Evolutionary conservation across 2,888 invertebrate species (phyloP).

Genomic region (Drosophila infuscata): DNA sequence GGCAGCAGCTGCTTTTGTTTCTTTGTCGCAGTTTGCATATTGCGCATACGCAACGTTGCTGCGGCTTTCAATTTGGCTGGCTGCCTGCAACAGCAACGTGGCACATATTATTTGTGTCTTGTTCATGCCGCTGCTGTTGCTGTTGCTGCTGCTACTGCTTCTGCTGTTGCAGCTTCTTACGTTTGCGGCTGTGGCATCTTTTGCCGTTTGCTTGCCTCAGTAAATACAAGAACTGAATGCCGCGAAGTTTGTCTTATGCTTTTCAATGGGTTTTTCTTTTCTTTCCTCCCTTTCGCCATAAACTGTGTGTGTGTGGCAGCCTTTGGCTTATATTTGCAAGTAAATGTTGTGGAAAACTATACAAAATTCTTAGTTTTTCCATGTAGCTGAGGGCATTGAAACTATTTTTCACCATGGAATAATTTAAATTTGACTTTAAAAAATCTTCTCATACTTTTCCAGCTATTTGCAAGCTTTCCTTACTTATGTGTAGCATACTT

Average conservation of each 20-base stretch:
- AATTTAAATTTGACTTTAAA: not conserved
- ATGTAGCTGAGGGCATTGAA: not conserved
- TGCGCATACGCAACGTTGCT: conserved; percentile 71
- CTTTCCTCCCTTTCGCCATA: conserved; percentile 4
- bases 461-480: not conserved
- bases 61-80: conserved; percentile 55
- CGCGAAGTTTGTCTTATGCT: conserved; percentile 14
- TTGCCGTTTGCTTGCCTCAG: conserved; percentile 29
- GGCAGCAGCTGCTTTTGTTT: conserved; percentile 42
- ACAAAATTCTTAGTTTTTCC: conserved; percentile 4
- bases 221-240: conserved; percentile 56
- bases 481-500: conserved; percentile 10
- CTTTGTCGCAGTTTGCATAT: conserved; percentile 52
- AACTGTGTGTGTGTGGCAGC: conserved; percentile 1
- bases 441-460: not conserved
- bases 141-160: conserved; percentile 1
- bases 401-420: not conserved
- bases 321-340: conserved; percentile 16
- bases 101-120: conserved; percentile 34
- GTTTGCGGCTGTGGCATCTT: not conserved
- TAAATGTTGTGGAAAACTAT: conserved; percentile 21
- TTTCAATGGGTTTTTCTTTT: conserved; percentile 19
- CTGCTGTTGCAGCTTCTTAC: not conserved
- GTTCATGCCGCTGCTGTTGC: conserved; percentile 11
- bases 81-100: conserved; percentile 28